Conservation (phyloP, 2,888 invertebrate species). For the Rhopalosiphum nymphaeae region DNA sequence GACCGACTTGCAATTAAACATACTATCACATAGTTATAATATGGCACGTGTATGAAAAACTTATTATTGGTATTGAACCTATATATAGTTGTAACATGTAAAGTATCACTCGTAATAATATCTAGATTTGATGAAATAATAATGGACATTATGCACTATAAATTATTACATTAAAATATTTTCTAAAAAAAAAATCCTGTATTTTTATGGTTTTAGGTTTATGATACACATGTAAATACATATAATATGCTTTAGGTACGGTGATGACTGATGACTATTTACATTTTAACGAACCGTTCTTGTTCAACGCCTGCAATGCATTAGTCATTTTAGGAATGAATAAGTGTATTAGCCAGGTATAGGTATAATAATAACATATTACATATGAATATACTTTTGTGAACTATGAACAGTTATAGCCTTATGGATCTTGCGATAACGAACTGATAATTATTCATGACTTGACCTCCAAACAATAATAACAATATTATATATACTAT, state of each 20-base stretch:
- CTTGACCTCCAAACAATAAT: constrained; percentile 46
- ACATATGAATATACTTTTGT: neutral
- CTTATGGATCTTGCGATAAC: constrained; percentile 26
- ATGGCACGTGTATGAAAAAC: constrained; percentile 16
- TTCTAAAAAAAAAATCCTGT: neutral
- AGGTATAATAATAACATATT: neutral
- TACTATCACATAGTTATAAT: neutral
- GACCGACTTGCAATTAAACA: constrained; percentile 31
- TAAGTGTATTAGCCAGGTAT: neutral
- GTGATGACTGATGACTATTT: neutral
- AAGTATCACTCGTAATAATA: neutral
- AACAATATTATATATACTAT: neutral
- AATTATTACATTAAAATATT: neutral
- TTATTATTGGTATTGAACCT: neutral
- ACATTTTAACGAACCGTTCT: constrained; percentile 36
- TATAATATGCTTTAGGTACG: neutral
- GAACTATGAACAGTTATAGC: constrained; percentile 44
- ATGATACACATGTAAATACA: neutral
- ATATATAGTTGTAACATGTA: neutral
- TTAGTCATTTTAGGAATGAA: constrained; percentile 15
- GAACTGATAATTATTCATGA: constrained; percentile 49
- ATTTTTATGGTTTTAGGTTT: neutral
- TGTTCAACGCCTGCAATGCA: neutral
- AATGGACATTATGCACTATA: neutral
- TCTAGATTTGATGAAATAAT: neutral